These are phyloP conservation scores for Chrysocyon brachyurus DNA, from an alignment of 2,797 vertebrate genomes.

Conservation along the genomic window DNA sequence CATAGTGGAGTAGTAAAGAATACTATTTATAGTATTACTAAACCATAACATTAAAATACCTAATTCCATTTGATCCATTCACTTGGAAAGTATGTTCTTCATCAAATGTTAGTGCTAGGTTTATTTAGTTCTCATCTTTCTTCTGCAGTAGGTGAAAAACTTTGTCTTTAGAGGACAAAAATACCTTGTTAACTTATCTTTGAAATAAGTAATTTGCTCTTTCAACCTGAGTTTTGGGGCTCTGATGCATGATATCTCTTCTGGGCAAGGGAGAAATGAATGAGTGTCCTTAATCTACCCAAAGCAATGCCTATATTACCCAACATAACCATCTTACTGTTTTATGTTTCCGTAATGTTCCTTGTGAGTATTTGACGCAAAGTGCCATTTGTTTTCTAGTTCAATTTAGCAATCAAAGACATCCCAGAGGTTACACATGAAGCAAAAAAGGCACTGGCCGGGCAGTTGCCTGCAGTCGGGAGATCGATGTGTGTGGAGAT, in stretches of 20 bases:
- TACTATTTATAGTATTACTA: constrained; percentile 25
- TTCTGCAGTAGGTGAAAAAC: constrained; percentile 30
- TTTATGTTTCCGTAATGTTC: not conserved
- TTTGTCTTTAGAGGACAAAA: constrained; percentile 43
- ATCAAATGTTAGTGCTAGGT: not conserved
- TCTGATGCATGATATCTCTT: not conserved
- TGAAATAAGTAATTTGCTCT: not conserved
- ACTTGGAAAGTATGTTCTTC: constrained; percentile 41
- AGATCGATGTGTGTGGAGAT: constrained; percentile 99
- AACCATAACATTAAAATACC: constrained; percentile 23
- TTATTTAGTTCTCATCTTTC: constrained; percentile 55
- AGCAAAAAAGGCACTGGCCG: constrained; percentile 98
- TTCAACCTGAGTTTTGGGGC: not conserved
- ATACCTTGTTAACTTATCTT: not conserved
- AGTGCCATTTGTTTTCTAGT: constrained; percentile 89
- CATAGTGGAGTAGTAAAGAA: not conserved
- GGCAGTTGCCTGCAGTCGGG: constrained; percentile 96
- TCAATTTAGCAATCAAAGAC: constrained; percentile 99
- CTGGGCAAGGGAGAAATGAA: not conserved
- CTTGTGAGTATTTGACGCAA: constrained; percentile 24
- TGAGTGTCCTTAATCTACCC: not conserved
- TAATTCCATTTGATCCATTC: constrained; percentile 18
- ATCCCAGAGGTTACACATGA: constrained; percentile 99
- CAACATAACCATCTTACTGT: not conserved
- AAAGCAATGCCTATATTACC: not conserved